Percentiles rank a stretch among this genome's conserved stretches.
Evolutionary conservation across 2,113 vertebrate species (phyloP).

Genomic region (Phaethornis superciliosus): DNA sequence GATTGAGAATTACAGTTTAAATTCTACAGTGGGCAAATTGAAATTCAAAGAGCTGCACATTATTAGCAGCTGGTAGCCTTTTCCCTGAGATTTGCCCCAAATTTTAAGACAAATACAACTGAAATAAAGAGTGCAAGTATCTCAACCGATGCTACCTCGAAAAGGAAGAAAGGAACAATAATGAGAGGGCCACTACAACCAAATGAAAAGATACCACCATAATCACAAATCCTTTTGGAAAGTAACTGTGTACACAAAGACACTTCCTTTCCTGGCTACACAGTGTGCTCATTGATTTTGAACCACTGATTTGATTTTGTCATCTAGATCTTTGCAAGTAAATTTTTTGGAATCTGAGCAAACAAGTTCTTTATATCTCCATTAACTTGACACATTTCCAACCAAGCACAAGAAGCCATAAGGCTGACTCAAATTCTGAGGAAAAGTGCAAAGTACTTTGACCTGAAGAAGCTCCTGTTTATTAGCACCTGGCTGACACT

Average conservation of each 20-base stretch:
- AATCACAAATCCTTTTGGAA: not conserved
- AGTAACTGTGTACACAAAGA: not conserved
- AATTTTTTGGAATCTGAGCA: not conserved
- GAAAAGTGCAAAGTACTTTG: not conserved
- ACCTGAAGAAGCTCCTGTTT: not conserved
- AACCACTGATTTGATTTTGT: not conserved
- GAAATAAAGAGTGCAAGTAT: not conserved
- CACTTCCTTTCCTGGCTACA: not conserved
- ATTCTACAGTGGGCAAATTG: not conserved
- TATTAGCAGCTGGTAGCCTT: not conserved
- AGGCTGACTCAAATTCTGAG: not conserved
- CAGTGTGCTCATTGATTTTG: not conserved
- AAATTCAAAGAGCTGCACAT: not conserved
- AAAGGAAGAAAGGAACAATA: not conserved
- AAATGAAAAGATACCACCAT: not conserved
- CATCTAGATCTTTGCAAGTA: not conserved
- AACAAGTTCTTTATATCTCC: not conserved
- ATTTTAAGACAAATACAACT: not conserved
- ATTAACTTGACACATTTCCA: not conserved
- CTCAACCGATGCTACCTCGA: not conserved
- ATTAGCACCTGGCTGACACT: not conserved
- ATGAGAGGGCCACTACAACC: not conserved
- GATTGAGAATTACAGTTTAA: not conserved
- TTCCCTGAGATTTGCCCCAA: not conserved
- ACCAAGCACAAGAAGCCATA: not conserved